Evolutionary conservation across 2,113 vertebrate genomes (phyloP).

Genomic region (Corydoras sp.): DNA sequence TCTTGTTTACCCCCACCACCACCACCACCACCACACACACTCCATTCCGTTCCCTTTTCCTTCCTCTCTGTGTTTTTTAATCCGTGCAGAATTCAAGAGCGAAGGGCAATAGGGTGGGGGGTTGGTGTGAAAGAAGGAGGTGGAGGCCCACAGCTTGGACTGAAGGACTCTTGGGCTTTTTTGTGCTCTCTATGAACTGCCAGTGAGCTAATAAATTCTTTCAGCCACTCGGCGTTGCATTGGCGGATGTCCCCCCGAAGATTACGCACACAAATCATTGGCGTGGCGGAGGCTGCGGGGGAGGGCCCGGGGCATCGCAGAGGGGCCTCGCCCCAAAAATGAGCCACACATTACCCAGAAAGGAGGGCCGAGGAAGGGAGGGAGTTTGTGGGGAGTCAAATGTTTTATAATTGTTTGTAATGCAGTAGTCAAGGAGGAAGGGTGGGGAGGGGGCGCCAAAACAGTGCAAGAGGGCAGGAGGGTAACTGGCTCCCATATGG

Average conservation of each 20-base stretch:
- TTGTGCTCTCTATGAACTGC: conserved; percentile 87
- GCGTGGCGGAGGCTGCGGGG: conserved; percentile 76
- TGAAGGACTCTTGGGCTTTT: conserved; percentile 81
- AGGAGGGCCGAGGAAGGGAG: conserved; percentile 54
- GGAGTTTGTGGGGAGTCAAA: conserved; percentile 74
- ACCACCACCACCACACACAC: conserved; percentile 6
- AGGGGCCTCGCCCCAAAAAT: conserved; percentile 75
- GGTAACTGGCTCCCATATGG: conserved; percentile 41
- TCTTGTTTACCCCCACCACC: conserved; percentile 66
- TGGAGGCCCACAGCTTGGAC: conserved; percentile 41
- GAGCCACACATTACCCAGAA: conserved; percentile 69
- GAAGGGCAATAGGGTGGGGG: conserved; percentile 26
- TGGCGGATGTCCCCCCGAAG: conserved; percentile 80
- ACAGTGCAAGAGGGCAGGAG: conserved; percentile 37
- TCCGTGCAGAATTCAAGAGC: conserved; percentile 63
- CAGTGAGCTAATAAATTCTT: conserved; percentile 94
- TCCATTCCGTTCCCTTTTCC: conserved; percentile 48
- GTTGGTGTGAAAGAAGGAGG: conserved; percentile 7
- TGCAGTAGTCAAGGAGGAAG: conserved; percentile 70
- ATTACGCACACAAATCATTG: conserved; percentile 93
- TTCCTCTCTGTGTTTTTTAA: conserved; percentile 64
- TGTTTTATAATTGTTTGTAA: conserved; percentile 89
- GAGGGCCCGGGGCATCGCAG: conserved; percentile 68
- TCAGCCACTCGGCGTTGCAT: conserved; percentile 81
- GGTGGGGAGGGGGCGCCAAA: conserved; percentile 42